phyloP scores from a whole-genome alignment of 2,888 invertebrate species.

The Podotricha telesiphe region DNA sequence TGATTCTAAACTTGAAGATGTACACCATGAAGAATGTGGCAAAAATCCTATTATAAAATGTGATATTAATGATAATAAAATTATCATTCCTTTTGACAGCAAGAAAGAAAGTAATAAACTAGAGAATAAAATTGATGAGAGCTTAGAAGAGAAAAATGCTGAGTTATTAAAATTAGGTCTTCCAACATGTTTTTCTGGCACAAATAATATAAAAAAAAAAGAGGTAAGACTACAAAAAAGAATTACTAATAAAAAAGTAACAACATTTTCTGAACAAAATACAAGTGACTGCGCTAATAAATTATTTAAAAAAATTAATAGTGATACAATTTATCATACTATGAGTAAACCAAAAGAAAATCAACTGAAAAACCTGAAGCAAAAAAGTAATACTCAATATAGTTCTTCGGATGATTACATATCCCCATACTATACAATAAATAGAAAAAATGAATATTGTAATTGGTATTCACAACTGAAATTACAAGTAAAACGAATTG shows the following conservation, averaged over 20 bases:
- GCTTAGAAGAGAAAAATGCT: not conserved
- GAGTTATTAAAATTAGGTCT: constrained; percentile 50
- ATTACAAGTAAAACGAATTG: constrained; percentile 58
- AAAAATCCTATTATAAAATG: constrained; percentile 3
- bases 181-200: constrained; percentile 55
- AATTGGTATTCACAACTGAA: constrained; percentile 68
- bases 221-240: not conserved
- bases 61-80: constrained; percentile 18
- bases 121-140: constrained; percentile 20
- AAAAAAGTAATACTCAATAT: not conserved
- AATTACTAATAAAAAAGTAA: not conserved
- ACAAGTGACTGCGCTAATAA: not conserved
- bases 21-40: not conserved
- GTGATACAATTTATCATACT: not conserved
- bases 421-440: constrained; percentile 2
- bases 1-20: not conserved
- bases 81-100: not conserved
- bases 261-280: constrained; percentile 4
- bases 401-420: not conserved
- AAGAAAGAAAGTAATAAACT: not conserved
- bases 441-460: constrained; percentile 8
- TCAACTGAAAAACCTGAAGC: not conserved
- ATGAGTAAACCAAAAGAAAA: not conserved
- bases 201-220: constrained; percentile 45
- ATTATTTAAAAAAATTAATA: not conserved